Percentiles rank a stretch among this genome's conserved stretches.
These are phyloP conservation scores for Melolontha melolontha DNA, from an alignment of 2,888 invertebrate species.

Conservation along the genomic window DNA sequence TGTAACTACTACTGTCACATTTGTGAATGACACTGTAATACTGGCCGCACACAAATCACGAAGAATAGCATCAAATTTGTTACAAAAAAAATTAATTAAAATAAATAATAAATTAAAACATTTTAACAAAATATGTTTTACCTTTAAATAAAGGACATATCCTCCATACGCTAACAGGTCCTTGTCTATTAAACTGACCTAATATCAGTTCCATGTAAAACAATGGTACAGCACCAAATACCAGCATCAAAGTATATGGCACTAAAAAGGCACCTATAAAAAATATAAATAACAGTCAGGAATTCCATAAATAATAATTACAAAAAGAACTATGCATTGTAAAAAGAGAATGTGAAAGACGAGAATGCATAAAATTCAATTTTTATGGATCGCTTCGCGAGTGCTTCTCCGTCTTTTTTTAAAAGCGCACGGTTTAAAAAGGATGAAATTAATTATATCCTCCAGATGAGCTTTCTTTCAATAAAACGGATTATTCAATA, in stretches of 20 bases:
- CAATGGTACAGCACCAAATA: conserved; percentile 81
- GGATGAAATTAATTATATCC: conserved; percentile 20
- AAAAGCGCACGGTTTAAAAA: neutral
- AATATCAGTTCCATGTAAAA: conserved; percentile 85
- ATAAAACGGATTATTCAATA: conserved; percentile 26
- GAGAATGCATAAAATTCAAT: conserved; percentile 20
- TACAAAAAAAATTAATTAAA: too few species aligned
- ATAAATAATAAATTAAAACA: too few species aligned
- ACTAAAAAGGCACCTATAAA: conserved; percentile 79
- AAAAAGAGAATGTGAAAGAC: neutral
- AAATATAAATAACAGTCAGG: conserved; percentile 12
- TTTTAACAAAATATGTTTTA: conserved; percentile 58
- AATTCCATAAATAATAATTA: neutral
- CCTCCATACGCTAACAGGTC: conserved; percentile 84
- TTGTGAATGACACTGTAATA: too few species aligned
- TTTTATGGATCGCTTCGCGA: conserved; percentile 22
- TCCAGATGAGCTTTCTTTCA: conserved; percentile 22
- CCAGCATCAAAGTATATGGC: conserved; percentile 80
- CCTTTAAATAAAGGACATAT: conserved; percentile 88
- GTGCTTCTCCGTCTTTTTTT: neutral
- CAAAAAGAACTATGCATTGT: neutral
- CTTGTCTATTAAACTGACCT: conserved; percentile 82
- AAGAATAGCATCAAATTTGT: too few species aligned
- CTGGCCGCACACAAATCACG: too few species aligned
- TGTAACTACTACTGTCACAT: too few species aligned